Conservation (phyloP, 2,888 invertebrate species). For the Chrysomela aeneicollis region DNA sequence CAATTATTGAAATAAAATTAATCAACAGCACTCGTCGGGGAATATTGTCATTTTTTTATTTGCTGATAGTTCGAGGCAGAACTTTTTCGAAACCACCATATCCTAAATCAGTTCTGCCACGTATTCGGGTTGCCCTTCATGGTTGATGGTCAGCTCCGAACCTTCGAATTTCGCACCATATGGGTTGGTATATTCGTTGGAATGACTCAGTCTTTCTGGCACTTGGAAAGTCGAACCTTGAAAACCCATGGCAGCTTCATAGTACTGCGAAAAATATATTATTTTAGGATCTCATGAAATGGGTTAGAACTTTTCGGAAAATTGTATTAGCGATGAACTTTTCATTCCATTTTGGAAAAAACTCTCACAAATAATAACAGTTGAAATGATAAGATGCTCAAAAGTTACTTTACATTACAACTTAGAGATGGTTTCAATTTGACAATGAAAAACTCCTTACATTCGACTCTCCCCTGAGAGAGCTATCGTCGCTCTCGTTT, state of each 20-base stretch:
- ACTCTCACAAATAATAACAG: no score
- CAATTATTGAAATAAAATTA: conserved; percentile 7
- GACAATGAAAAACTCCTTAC: no score
- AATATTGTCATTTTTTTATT: conserved; percentile 38
- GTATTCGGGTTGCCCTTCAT: conserved; percentile 68
- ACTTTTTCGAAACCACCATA: background rate
- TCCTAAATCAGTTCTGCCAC: conserved; percentile 67
- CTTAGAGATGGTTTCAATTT: no score
- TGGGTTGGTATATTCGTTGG: conserved; percentile 48
- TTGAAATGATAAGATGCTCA: no score
- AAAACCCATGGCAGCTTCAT: conserved; percentile 70
- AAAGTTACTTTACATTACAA: no score
- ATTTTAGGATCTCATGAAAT: no score
- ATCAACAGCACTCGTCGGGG: conserved; percentile 30
- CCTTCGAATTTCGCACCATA: conserved; percentile 54
- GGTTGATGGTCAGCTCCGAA: conserved; percentile 65
- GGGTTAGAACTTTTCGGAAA: no score
- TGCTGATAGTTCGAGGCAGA: conserved; percentile 15
- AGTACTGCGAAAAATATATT: conserved; percentile 65
- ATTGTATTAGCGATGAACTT: no score
- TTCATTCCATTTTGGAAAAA: no score
- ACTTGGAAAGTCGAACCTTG: conserved; percentile 80
- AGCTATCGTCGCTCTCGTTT: conserved; percentile 62
- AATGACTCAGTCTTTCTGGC: conserved; percentile 60
- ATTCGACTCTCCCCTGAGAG: conserved; percentile 65